phyloP scores from a whole-genome alignment of 2,797 vertebrate genomes.

The Rhodeus uyekii region DNA sequence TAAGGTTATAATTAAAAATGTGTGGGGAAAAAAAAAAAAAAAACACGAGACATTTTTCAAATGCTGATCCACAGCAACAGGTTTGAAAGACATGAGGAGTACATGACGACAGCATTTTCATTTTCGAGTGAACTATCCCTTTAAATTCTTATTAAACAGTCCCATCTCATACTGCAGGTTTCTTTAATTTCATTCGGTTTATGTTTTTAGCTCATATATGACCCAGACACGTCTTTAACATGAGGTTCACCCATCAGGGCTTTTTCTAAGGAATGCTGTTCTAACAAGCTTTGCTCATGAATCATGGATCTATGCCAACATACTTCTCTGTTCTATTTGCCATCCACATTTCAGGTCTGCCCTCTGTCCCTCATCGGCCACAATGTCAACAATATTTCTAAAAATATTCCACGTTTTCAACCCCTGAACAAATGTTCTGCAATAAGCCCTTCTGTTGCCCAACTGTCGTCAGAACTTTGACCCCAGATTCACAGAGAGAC shows the following conservation, averaged over 20 bases:
- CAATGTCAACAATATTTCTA: slow-evolving; percentile 23
- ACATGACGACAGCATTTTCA: background rate
- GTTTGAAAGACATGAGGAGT: background rate
- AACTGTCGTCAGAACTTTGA: slow-evolving; percentile 23
- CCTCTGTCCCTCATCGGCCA: background rate
- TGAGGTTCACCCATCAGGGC: background rate
- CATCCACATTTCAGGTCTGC: slow-evolving; percentile 7
- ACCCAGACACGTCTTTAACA: background rate
- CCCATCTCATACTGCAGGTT: background rate
- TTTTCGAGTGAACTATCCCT: background rate
- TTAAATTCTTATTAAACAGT: background rate
- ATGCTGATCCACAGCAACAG: background rate
- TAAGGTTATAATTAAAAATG: too few species aligned
- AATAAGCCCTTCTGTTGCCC: background rate
- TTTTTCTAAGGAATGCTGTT: background rate
- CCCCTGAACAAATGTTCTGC: slow-evolving; percentile 15
- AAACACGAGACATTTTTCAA: background rate
- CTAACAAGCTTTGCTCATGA: background rate
- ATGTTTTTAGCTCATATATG: background rate
- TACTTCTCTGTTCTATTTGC: background rate
- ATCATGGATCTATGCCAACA: background rate
- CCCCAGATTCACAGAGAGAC: background rate
- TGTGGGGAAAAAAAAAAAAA: too few species aligned
- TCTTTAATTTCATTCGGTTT: background rate
- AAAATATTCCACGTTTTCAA: slow-evolving; percentile 28